phyloP scores from a whole-genome alignment of 2,797 vertebrate species.

The Acipenser transmontanus region DNA sequence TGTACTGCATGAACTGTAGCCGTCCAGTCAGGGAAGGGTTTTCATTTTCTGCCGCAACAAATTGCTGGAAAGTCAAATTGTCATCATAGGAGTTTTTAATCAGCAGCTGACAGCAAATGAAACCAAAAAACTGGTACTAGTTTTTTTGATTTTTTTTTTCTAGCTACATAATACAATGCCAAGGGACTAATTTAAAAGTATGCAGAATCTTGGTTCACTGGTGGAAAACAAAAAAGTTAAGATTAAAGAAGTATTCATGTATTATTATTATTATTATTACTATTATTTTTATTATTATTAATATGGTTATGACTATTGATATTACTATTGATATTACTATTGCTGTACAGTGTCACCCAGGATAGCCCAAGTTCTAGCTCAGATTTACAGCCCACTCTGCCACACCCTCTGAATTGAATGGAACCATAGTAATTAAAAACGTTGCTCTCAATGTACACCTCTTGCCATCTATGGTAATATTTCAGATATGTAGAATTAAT shows the following conservation, averaged over 20 bases:
- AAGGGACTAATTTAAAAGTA: conserved; percentile 11
- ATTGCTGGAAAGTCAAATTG: conserved; percentile 18
- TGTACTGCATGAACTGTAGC: background rate
- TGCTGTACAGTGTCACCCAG: conserved; percentile 25
- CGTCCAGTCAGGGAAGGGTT: conserved; percentile 13
- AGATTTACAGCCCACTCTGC: too few relatives aligned
- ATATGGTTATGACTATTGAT: conserved; percentile 1
- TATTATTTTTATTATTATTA: too few relatives aligned
- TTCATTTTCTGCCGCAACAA: conserved; percentile 25
- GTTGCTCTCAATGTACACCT: conserved; percentile 29
- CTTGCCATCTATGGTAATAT: conserved; percentile 19
- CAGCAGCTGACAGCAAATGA: conserved; percentile 11
- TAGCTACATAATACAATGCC: conserved; percentile 7
- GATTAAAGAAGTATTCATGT: background rate
- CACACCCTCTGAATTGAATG: conserved; percentile 23
- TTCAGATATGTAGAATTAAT: conserved; percentile 5
- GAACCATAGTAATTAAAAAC: conserved; percentile 26
- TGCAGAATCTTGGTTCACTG: too few relatives aligned
- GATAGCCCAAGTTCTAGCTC: conserved; percentile 16
- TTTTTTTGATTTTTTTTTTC: conserved; percentile 13
- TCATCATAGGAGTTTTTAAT: conserved; percentile 10
- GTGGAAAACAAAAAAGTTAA: background rate
- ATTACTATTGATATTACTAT: conserved; percentile 22
- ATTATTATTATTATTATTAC: too few relatives aligned
- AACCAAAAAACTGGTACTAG: conserved; percentile 8